phyloP scores from a whole-genome alignment of 2,113 vertebrate genomes.

The Sphaerodactylus townsendi region DNA sequence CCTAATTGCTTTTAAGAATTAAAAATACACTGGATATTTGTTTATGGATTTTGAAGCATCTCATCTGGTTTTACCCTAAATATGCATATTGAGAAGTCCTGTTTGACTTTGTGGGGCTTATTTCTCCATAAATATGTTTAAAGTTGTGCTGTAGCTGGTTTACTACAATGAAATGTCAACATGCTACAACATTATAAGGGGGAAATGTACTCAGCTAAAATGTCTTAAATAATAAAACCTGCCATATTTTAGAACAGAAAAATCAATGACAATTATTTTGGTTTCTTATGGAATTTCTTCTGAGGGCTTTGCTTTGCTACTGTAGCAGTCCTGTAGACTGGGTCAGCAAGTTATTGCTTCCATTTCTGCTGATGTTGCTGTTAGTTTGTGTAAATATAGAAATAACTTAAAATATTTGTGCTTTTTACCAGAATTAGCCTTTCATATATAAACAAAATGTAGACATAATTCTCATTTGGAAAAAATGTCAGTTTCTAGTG shows the following conservation, averaged over 20 bases:
- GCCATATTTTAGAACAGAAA: neutral
- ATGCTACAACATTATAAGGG: neutral
- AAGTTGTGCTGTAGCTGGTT: neutral
- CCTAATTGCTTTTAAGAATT: no score
- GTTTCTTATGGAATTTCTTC: neutral
- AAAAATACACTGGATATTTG: no score
- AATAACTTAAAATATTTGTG: slow-evolving; percentile 12
- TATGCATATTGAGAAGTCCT: neutral
- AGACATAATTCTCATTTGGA: slow-evolving; percentile 7
- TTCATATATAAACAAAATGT: slow-evolving; percentile 2
- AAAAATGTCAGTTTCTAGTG: neutral
- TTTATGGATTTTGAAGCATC: no score
- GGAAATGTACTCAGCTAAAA: neutral
- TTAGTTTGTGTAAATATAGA: slow-evolving; percentile 11
- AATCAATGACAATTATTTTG: neutral
- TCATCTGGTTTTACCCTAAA: neutral
- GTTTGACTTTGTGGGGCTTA: neutral
- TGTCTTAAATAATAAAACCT: slow-evolving; percentile 21
- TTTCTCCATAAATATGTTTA: neutral
- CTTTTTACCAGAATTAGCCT: slow-evolving; percentile 12
- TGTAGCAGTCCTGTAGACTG: neutral
- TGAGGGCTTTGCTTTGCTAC: slow-evolving; percentile 5
- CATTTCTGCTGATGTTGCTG: slow-evolving; percentile 4
- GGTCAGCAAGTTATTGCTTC: slow-evolving; percentile 11
- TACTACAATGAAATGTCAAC: neutral